A percentile compares a stretch with the other conserved stretches of the same genome.
Conservation (phyloP, 2,113 vertebrate species). For the Seriola dumerili region DNA sequence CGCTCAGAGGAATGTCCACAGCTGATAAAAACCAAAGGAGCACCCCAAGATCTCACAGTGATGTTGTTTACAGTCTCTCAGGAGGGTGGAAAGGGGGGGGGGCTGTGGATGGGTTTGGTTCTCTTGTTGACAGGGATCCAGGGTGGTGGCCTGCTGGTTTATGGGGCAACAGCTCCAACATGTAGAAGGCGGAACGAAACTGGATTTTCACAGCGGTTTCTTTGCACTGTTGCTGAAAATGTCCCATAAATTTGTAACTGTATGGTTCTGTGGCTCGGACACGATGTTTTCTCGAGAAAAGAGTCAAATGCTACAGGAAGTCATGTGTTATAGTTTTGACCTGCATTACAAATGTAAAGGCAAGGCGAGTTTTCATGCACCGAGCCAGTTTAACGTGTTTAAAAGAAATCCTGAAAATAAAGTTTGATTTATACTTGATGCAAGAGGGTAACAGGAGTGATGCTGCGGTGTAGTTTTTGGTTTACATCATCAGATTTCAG, state of each 20-base stretch:
- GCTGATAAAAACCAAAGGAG: conserved; percentile 76
- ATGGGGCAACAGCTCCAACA: background rate
- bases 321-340: background rate
- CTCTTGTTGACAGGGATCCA: conserved; percentile 16
- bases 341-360: background rate
- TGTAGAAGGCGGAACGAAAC: background rate
- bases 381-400: background rate
- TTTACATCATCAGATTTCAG: background rate
- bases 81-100: background rate
- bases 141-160: conserved; percentile 19
- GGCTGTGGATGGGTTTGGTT: conserved; percentile 13
- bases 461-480: background rate
- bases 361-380: background rate
- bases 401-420: too few species aligned
- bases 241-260: background rate
- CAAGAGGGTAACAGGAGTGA: background rate
- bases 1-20: conserved; percentile 81
- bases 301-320: background rate
- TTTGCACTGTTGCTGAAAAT: background rate
- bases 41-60: conserved; percentile 51
- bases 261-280: background rate
- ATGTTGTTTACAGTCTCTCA: conserved; percentile 31
- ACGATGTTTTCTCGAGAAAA: background rate
- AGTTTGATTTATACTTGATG: background rate
- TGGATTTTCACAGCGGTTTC: background rate